These are phyloP conservation scores for Gymnothorax javanicus DNA, from an alignment of 2,797 vertebrate genomes.

Conservation along the genomic window DNA sequence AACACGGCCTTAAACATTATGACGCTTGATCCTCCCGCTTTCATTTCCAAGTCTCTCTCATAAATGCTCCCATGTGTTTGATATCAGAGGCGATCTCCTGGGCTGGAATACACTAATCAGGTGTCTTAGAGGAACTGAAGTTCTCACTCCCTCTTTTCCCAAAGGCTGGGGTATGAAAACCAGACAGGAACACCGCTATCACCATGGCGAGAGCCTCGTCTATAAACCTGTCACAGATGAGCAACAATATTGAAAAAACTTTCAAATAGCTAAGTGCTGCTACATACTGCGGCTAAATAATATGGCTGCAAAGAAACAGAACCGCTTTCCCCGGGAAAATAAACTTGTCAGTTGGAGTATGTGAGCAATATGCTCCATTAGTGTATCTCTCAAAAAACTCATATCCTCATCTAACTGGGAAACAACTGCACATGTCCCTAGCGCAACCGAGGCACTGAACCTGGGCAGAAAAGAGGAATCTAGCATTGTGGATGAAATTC, in stretches of 20 bases:
- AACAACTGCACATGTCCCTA: not conserved
- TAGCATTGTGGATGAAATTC: not conserved
- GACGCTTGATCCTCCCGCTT: slow-evolving; percentile 39
- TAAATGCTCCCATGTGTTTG: slow-evolving; percentile 40
- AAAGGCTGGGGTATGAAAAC: not conserved
- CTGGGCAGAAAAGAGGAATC: not conserved
- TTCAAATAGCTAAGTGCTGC: not conserved
- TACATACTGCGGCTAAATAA: not conserved
- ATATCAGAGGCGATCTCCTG: slow-evolving; percentile 18
- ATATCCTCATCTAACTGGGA: not conserved
- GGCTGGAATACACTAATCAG: slow-evolving; percentile 30
- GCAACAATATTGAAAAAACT: not conserved
- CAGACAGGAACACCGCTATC: not conserved
- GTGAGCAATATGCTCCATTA: not conserved
- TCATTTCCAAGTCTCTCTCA: slow-evolving; percentile 34
- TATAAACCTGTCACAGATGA: not conserved
- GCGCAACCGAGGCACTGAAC: not conserved
- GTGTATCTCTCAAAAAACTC: not conserved
- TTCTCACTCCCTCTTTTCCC: slow-evolving; percentile 4
- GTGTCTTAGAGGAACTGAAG: slow-evolving; percentile 10
- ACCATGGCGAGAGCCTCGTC: not conserved
- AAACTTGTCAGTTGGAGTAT: not conserved
- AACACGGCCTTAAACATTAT: slow-evolving; percentile 38
- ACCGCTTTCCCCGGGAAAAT: not conserved
- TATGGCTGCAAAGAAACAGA: not conserved